These are phyloP conservation scores for Neodiprion virginianus DNA, from an alignment of 1,140 invertebrate species.

Conservation along the genomic window DNA sequence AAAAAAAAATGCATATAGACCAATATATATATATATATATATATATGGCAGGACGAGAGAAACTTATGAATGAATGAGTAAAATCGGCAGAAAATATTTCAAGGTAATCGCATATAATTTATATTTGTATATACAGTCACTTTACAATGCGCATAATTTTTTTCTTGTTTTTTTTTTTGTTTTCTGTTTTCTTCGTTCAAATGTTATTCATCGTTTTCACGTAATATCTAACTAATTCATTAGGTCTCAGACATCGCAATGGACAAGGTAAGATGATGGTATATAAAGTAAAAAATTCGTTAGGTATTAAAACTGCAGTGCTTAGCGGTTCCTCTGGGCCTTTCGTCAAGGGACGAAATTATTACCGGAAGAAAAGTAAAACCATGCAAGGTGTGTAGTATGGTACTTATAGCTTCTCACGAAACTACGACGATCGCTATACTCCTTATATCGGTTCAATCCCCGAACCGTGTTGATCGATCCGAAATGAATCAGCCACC, in stretches of 20 bases:
- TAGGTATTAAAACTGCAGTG: slow-evolving; percentile 21
- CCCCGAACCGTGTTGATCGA: not conserved
- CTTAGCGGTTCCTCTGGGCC: not conserved
- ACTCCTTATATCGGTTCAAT: no score
- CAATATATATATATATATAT: slow-evolving; percentile 22
- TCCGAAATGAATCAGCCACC: not conserved
- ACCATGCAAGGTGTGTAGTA: not conserved
- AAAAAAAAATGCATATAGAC: not conserved
- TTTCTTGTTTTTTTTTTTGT: slow-evolving; percentile 43
- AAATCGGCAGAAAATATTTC: slow-evolving; percentile 11
- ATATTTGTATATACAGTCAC: slow-evolving; percentile 61
- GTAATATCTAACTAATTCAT: slow-evolving; percentile 26
- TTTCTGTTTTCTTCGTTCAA: slow-evolving; percentile 13
- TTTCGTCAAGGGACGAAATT: not conserved
- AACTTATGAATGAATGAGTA: not conserved
- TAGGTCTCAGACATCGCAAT: slow-evolving; percentile 43
- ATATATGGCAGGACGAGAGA: slow-evolving; percentile 8
- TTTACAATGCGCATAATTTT: slow-evolving; percentile 57
- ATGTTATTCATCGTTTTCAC: not conserved
- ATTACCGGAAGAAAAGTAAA: not conserved
- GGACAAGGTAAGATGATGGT: slow-evolving; percentile 44
- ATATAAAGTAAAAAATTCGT: slow-evolving; percentile 53
- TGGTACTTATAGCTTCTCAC: no score
- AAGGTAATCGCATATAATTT: slow-evolving; percentile 57
- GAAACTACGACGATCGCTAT: no score